phyloP scores from a whole-genome alignment of 2,113 vertebrate genomes.

The Gambusia holbrooki region DNA sequence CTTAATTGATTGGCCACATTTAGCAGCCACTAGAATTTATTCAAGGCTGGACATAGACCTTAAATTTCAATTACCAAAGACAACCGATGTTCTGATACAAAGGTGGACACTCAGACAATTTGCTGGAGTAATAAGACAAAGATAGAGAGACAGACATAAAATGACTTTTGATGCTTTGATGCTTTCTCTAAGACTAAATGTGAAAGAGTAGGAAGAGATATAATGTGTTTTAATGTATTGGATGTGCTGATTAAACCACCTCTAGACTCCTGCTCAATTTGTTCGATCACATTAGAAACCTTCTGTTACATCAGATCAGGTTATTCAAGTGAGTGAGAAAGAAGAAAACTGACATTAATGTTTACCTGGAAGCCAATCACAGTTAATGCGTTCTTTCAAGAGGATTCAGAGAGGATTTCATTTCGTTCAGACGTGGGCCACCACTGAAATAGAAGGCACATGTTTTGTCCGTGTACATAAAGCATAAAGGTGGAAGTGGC shows the following conservation, averaged over 20 bases:
- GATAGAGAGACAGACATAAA: background rate
- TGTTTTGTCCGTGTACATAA: too few relatives aligned
- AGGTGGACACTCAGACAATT: constrained; percentile 31
- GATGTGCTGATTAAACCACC: background rate
- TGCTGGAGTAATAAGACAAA: constrained; percentile 10
- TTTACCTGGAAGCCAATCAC: background rate
- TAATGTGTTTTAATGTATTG: background rate
- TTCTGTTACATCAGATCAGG: background rate
- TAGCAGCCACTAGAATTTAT: constrained; percentile 46
- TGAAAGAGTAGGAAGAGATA: background rate
- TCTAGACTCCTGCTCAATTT: background rate
- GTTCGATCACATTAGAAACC: background rate
- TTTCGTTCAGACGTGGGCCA: background rate
- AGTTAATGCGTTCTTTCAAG: background rate
- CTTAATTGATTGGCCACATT: constrained; percentile 43
- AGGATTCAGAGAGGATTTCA: background rate
- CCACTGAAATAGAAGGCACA: background rate
- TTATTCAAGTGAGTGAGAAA: background rate
- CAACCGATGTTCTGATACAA: constrained; percentile 12
- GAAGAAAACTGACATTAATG: background rate
- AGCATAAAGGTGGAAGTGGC: background rate
- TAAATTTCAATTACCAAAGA: constrained; percentile 62
- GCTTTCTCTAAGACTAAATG: background rate
- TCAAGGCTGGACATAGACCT: constrained; percentile 38
- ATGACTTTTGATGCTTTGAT: background rate